These are phyloP conservation scores for Ruditapes philippinarum DNA, from an alignment of 1,140 invertebrate species.

Conservation along the genomic window DNA sequence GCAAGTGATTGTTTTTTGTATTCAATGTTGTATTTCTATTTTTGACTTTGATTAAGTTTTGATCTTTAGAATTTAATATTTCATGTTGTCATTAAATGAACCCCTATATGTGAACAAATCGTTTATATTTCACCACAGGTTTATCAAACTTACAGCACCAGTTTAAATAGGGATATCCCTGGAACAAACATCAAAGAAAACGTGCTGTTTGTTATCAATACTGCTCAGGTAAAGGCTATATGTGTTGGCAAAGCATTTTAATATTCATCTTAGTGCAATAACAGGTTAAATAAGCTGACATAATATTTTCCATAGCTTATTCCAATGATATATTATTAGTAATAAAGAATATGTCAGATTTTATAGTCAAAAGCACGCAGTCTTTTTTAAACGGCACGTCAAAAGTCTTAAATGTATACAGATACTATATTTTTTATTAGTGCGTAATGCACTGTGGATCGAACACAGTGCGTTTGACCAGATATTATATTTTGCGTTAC, in stretches of 20 bases:
- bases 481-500: not conserved
- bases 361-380: not conserved
- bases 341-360: not conserved
- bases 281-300: too few species aligned
- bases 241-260: too few species aligned
- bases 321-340: not conserved
- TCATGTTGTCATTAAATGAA: not conserved
- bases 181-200: conserved; percentile 12
- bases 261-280: too few species aligned
- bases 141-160: not conserved
- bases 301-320: not conserved
- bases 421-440: not conserved
- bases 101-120: not conserved
- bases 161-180: not conserved
- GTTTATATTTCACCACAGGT: not conserved
- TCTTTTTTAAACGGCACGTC: not conserved
- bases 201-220: conserved; percentile 28
- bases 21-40: not conserved
- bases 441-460: not conserved
- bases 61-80: not conserved
- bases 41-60: not conserved
- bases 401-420: not conserved
- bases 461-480: not conserved
- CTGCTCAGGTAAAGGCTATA: conserved; percentile 47
- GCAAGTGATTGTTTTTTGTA: too few species aligned